These are phyloP conservation scores for Ceyx margarethae DNA, from an alignment of 2,113 vertebrate species.

Conservation along the genomic window DNA sequence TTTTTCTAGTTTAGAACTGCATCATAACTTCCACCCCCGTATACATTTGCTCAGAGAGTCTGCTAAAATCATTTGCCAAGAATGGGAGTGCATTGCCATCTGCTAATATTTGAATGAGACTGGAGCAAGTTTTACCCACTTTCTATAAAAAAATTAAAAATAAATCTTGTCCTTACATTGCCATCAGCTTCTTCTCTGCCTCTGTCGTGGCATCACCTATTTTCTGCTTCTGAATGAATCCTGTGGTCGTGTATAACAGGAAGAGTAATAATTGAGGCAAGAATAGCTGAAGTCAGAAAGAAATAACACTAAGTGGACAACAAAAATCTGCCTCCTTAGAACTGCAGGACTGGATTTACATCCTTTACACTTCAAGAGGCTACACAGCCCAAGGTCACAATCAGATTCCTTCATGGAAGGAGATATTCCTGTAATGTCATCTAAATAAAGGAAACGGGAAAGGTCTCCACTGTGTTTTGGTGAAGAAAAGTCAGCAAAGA, in stretches of 20 bases:
- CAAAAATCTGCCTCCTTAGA: background rate
- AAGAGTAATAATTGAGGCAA: background rate
- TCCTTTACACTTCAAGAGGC: background rate
- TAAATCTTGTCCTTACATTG: background rate
- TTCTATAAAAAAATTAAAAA: background rate
- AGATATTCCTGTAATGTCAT: background rate
- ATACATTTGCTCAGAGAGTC: constrained; percentile 14
- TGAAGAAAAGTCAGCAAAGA: background rate
- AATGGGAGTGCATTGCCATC: constrained; percentile 9
- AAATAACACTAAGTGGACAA: background rate
- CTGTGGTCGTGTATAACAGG: background rate
- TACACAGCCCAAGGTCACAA: background rate
- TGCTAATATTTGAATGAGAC: background rate
- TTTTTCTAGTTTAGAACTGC: constrained; percentile 48
- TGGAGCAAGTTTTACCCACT: background rate
- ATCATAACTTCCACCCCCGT: constrained; percentile 54
- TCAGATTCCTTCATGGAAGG: background rate
- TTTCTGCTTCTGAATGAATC: background rate
- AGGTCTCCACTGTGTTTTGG: background rate
- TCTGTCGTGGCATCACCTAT: background rate
- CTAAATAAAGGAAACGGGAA: background rate
- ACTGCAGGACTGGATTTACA: background rate
- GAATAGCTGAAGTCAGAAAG: background rate
- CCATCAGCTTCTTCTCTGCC: background rate
- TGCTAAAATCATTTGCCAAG: constrained; percentile 34